These are phyloP conservation scores for Enteromius trimaculatus DNA, from an alignment of 2,797 vertebrate species.

Conservation along the genomic window DNA sequence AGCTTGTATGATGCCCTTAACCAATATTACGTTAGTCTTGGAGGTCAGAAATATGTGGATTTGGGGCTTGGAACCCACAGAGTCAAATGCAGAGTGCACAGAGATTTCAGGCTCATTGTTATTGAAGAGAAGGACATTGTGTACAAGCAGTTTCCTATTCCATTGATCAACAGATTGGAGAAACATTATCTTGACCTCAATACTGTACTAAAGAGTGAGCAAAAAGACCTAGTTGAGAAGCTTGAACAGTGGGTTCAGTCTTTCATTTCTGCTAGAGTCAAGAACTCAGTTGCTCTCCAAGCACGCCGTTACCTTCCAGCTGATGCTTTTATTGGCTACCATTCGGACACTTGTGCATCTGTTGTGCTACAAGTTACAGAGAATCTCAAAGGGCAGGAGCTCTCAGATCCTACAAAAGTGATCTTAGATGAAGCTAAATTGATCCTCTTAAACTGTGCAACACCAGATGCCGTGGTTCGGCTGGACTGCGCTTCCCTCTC, in stretches of 20 bases:
- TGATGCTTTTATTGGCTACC: slow-evolving; percentile 92
- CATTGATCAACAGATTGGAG: slow-evolving; percentile 95
- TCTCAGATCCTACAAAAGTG: slow-evolving; percentile 56
- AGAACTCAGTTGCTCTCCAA: slow-evolving; percentile 54
- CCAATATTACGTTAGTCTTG: slow-evolving; percentile 94
- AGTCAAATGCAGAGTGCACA: slow-evolving; percentile 95
- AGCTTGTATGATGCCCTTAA: slow-evolving; percentile 97
- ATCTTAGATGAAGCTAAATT: slow-evolving; percentile 77
- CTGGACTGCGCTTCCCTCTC: slow-evolving; percentile 73
- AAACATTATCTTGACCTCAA: slow-evolving; percentile 95
- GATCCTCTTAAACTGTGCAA: slow-evolving; percentile 87
- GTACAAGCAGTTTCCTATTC: slow-evolving; percentile 92
- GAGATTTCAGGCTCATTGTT: slow-evolving; percentile 88
- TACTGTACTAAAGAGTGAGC: slow-evolving; percentile 82
- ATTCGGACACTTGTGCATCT: slow-evolving; percentile 90
- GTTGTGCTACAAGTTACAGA: slow-evolving; percentile 86
- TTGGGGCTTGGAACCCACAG: slow-evolving; percentile 95
- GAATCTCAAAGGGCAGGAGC: slow-evolving; percentile 61
- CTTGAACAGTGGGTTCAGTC: slow-evolving; percentile 81
- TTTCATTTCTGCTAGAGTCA: slow-evolving; percentile 70
- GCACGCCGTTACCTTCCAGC: slow-evolving; percentile 76
- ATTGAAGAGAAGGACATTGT: slow-evolving; percentile 95
- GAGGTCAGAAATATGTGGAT: slow-evolving; percentile 95
- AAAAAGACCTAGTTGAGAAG: slow-evolving; percentile 76
- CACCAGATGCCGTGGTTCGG: slow-evolving; percentile 90